These are phyloP conservation scores for Drosophila cognata DNA, from an alignment of 2,888 invertebrate genomes.

Conservation along the genomic window DNA sequence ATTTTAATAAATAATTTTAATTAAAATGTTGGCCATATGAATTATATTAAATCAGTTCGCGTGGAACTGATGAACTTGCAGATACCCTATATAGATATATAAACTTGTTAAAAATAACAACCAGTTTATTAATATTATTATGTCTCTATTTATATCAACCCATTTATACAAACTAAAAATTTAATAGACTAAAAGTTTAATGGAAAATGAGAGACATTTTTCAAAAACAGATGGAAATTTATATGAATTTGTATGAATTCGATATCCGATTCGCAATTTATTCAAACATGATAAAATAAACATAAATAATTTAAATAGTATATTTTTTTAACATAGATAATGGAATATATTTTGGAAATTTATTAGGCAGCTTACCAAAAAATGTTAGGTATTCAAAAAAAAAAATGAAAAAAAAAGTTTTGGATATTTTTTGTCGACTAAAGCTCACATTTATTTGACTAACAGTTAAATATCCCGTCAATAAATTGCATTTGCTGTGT, in stretches of 20 bases:
- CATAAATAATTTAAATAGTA: background rate
- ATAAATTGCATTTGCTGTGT: background rate
- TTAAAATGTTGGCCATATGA: constrained; percentile 10
- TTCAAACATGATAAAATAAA: background rate
- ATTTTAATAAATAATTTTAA: constrained; percentile 31
- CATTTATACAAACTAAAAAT: background rate
- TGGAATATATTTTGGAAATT: background rate
- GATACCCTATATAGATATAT: background rate
- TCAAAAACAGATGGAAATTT: background rate
- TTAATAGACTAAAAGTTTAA: too few species aligned
- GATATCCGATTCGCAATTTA: background rate
- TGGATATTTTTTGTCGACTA: background rate
- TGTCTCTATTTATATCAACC: background rate
- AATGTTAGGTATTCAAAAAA: background rate
- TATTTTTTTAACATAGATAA: background rate
- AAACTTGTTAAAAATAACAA: background rate
- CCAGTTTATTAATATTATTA: background rate
- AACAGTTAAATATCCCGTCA: background rate
- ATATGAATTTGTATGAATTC: background rate
- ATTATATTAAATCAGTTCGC: background rate
- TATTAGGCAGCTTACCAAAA: background rate
- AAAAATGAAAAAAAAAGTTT: background rate
- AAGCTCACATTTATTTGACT: background rate
- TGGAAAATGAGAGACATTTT: background rate
- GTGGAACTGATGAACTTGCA: background rate